Conservation (phyloP, 2,797 vertebrate genomes). For the Sebastes elongatus region DNA sequence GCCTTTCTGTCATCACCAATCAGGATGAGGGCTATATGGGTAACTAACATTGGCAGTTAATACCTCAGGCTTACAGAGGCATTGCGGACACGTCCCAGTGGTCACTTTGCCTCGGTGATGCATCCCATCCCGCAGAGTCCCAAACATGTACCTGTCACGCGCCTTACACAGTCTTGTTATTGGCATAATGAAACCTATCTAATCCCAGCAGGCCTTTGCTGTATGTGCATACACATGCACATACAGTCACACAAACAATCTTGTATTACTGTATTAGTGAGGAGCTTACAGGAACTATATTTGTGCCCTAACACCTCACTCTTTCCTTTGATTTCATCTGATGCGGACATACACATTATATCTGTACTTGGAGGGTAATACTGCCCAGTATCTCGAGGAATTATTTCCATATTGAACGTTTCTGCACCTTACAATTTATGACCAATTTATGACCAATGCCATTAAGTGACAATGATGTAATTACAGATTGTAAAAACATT, state of each 20-base stretch:
- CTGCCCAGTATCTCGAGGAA: not conserved
- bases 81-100: conserved; percentile 55
- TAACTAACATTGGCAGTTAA: conserved; percentile 72
- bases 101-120: conserved; percentile 26
- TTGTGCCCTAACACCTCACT: conserved; percentile 1
- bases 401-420: not conserved
- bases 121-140: not conserved
- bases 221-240: conserved; percentile 24
- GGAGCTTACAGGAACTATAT: conserved; percentile 35
- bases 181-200: conserved; percentile 48
- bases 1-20: conserved; percentile 79
- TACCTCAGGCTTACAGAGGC: conserved; percentile 63
- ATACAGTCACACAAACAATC: conserved; percentile 15
- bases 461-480: not conserved
- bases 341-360: conserved; percentile 20
- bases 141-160: conserved; percentile 58
- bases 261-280: conserved; percentile 33
- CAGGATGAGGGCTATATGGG: conserved; percentile 71
- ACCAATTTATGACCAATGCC: not conserved
- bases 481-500: not conserved
- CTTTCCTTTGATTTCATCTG: conserved; percentile 34
- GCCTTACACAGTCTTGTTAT: conserved; percentile 69
- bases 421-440: not conserved
- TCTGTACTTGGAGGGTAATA: not conserved
- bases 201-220: conserved; percentile 27